These are phyloP conservation scores for Galendromus occidentalis DNA, from an alignment of 1,140 invertebrate genomes.

Conservation along the genomic window DNA sequence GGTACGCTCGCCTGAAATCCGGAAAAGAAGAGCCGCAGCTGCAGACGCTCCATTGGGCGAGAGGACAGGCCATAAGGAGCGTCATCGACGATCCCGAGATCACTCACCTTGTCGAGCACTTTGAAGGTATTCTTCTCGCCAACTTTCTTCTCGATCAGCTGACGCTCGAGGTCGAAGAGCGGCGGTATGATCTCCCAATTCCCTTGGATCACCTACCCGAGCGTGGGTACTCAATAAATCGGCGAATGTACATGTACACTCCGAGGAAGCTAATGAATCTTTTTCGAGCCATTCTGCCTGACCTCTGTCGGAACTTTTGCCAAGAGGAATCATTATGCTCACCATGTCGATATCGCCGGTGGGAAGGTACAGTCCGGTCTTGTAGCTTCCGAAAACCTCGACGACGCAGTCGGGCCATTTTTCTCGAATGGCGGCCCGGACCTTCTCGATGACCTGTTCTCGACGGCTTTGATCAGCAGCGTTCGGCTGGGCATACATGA, in stretches of 20 bases:
- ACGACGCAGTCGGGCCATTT: neutral
- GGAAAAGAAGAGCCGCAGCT: too few species aligned
- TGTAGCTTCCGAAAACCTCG: slow-evolving; percentile 12
- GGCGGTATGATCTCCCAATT: neutral
- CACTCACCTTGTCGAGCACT: neutral
- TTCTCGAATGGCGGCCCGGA: neutral
- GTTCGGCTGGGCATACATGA: slow-evolving; percentile 9
- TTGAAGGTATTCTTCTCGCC: neutral
- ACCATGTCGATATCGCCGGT: slow-evolving; percentile 14
- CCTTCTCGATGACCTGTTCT: slow-evolving; percentile 3
- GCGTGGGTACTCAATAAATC: neutral
- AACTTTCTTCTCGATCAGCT: neutral
- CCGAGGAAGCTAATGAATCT: too few species aligned
- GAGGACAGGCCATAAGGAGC: too few species aligned
- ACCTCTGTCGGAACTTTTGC: too few species aligned
- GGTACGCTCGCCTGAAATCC: neutral
- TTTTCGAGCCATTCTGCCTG: too few species aligned
- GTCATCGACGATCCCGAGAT: too few species aligned
- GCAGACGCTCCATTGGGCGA: too few species aligned
- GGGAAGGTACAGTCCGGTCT: slow-evolving; percentile 11
- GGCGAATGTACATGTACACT: neutral
- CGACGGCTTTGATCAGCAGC: neutral
- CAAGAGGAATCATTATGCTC: neutral
- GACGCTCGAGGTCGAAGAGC: neutral
- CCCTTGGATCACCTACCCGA: neutral